phyloP scores from a whole-genome alignment of 2,113 vertebrate genomes.

The Bujurquina vittata region DNA sequence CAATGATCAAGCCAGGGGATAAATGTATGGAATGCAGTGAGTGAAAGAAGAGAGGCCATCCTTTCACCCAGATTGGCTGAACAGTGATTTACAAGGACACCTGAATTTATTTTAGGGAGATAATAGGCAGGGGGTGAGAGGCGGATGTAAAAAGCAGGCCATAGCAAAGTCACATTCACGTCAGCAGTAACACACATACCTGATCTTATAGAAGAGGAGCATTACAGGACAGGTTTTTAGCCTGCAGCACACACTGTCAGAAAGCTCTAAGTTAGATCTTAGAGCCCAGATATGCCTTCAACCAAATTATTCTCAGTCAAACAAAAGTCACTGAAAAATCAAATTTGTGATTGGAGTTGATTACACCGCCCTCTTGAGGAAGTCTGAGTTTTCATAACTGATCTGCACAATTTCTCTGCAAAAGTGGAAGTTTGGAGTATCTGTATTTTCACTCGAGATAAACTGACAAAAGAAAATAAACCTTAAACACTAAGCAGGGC shows the following conservation, averaged over 20 bases:
- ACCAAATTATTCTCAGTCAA: background rate
- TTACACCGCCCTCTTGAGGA: conserved; percentile 66
- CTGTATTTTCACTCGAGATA: background rate
- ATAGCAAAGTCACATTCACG: conserved; percentile 54
- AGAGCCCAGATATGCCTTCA: conserved; percentile 3
- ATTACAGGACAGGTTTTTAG: background rate
- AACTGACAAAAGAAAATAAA: background rate
- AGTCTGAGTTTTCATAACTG: background rate
- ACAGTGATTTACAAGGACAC: conserved; percentile 23
- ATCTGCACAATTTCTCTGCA: background rate
- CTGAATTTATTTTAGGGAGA: conserved; percentile 45
- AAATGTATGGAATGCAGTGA: conserved; percentile 59
- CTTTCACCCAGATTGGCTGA: conserved; percentile 48
- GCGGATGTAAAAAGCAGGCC: conserved; percentile 52
- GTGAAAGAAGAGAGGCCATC: conserved; percentile 40
- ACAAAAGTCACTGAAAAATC: background rate
- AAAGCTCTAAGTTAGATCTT: background rate
- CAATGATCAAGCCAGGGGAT: conserved; percentile 17
- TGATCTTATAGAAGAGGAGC: background rate
- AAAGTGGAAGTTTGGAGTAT: background rate
- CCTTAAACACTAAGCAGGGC: background rate
- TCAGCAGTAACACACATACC: conserved; percentile 33
- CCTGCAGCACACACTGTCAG: background rate
- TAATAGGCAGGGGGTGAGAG: background rate
- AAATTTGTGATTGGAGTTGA: conserved; percentile 37